Base-by-base conservation (phyloP, 92 coral and sea anemone species). In the Epizoanthus ramosus region DNA sequence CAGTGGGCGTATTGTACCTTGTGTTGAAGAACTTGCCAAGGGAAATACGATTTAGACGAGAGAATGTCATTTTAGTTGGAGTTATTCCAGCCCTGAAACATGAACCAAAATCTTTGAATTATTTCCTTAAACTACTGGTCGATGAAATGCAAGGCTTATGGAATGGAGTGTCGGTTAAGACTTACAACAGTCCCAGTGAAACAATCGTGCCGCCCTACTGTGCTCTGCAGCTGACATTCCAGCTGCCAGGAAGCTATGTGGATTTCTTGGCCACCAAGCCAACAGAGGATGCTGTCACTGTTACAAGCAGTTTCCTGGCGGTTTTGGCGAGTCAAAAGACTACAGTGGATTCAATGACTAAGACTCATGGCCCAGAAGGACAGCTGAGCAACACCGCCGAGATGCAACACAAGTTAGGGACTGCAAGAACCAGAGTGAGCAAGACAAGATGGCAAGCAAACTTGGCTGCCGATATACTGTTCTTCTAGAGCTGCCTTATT, bases 271-370 rank as follows among this genome's bases (percentile, higher is more conserved):
- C 39, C 90, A 90, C 24, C 50, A 85, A 86, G 93, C 93, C 56
- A 43, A 73, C 17, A 69, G 73, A 33, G 93, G 93, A 5, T 90
- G 93, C 75, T 90, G 88, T 47, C 83, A 86, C 4, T 91, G 90
- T 68, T 9, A 39, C 63, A 88, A 88, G 59, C 2, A 17, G 4
- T 86, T 90, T 31, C 86, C 90, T 5, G 93, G 93, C 3, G 76
- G 85, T 17, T 90, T 86, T 84, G 82, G 87, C 0, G 86, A 79
- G 68, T 73, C 61, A 47, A 73, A 22, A 33, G 75, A 90, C 45
- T 90, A 84, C 68, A 77, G 86, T 63, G 91, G 93, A 12, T 87
- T 87, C 73, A 76, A 86, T 8, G 86, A 91, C 61, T 18, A 84
- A 17, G 68, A 84, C 10, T 19, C 68, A 21, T 87, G 93, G 93